Evolutionary conservation across 2,113 vertebrate genomes (phyloP).

Genomic region (Anseranas semipalmata): DNA sequence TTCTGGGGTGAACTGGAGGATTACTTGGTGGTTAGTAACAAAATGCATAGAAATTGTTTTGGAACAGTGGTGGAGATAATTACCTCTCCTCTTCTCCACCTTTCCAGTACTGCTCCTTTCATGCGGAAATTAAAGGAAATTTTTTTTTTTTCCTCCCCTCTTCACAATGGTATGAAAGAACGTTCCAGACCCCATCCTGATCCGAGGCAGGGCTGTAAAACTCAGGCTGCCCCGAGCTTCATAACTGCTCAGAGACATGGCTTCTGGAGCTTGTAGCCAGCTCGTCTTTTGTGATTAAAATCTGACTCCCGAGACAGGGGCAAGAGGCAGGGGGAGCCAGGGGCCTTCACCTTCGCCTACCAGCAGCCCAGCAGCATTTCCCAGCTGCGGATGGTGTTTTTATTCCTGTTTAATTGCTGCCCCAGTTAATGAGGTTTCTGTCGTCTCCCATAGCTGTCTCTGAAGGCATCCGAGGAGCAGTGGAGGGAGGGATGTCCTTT

Average conservation of each 20-base stretch:
- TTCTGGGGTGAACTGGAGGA: not conserved
- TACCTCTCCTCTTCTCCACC: not conserved
- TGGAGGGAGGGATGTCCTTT: not conserved
- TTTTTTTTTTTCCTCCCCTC: not conserved
- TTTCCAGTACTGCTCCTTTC: not conserved
- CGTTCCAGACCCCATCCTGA: constrained; percentile 23
- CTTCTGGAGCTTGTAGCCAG: not conserved
- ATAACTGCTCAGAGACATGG: not conserved
- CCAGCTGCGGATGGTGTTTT: not conserved
- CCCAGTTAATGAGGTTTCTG: not conserved
- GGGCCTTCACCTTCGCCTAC: not conserved
- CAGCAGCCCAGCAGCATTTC: not conserved
- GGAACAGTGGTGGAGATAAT: not conserved
- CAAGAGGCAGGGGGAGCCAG: not conserved
- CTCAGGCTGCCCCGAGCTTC: not conserved
- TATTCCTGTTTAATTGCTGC: not conserved
- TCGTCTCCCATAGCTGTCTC: not conserved
- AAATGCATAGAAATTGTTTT: not conserved
- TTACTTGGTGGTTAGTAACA: not conserved
- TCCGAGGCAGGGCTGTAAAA: not conserved
- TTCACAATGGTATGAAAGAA: not conserved
- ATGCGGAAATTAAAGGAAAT: not conserved
- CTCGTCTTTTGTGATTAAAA: not conserved
- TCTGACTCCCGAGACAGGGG: not conserved
- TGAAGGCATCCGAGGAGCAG: not conserved